Evolutionary conservation across 2,113 vertebrate species (phyloP), one percentile per base, ranked within the genome.

Genomic region (Rhizomys pruinosus): DNA sequence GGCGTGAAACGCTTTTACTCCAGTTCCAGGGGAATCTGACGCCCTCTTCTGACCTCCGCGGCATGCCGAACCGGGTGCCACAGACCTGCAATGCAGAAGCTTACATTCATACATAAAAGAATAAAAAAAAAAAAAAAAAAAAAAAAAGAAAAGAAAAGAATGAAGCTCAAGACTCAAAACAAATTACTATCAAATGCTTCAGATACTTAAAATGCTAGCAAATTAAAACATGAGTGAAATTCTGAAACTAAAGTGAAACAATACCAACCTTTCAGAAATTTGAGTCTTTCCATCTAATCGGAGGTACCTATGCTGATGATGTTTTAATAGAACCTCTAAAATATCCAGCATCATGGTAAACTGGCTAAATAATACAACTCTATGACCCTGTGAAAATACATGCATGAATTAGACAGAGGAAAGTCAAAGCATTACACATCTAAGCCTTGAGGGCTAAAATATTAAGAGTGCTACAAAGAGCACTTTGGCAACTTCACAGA

Each of bases 291-390:
- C 99, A 94, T 99, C 99, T 97, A 99, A 95, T 63, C 99, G 98
- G 92, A 99, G 94, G 39, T 99, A 99, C 87, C 98, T 98, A 88
- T 99, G 98, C 6, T 99, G 98, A 47, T 98, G 98, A 74, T 99
- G 98, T 80, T 98, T 99, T 71, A 99, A 96, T 71, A 99, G 98
- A 96, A 99, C 98, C 97, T 99, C 99, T 96, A 99, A 97, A 80
- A 99, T 99, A 97, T 99, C 99, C 96, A 99, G 96, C 98, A 99
- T 99, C 99, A 99, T 99, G 72, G 99, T 99, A 97, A 99, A 99
- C 90, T 99, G 99, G 97, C 99, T 99, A 96, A 99, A 99, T 57
- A 99, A 97, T 25, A 99, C 99, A 96, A 99, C 99, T 97, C 99
- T 96, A 96, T 99, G 98, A 84, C 99, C 99, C 99, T 99, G 97